Conservation (phyloP, 2,113 vertebrate species). For the Neolamprologus hecqui region DNA sequence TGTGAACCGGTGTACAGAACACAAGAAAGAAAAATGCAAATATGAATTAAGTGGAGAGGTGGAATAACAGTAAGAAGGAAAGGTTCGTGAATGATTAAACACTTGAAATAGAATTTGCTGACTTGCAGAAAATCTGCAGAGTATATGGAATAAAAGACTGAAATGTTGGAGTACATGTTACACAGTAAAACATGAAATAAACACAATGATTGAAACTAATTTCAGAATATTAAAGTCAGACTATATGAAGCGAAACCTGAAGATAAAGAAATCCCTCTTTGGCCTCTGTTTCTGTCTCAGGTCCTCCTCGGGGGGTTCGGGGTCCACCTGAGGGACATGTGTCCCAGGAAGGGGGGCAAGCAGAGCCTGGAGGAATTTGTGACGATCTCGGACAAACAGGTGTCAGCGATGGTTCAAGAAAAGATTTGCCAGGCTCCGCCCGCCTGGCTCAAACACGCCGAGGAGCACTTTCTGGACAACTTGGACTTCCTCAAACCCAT, state of each 20-base stretch:
- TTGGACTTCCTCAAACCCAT: conserved; percentile 81
- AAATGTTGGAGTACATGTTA: not conserved
- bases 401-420: conserved; percentile 38
- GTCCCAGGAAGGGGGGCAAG: conserved; percentile 43
- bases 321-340: conserved; percentile 75
- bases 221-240: not conserved
- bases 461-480: conserved; percentile 71
- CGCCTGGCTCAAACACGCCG: conserved; percentile 65
- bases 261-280: not conserved
- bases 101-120: not conserved
- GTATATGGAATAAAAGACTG: not conserved
- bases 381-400: conserved; percentile 50
- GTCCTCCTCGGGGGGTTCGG: conserved; percentile 77
- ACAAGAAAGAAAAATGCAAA: not conserved
- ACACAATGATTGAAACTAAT: not conserved
- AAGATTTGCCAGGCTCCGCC: conserved; percentile 69
- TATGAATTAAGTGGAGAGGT: not conserved
- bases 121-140: not conserved
- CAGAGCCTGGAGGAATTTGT: conserved; percentile 65
- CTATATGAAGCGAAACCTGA: not conserved
- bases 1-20: not conserved
- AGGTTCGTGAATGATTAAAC: not conserved
- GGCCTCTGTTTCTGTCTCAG: conserved; percentile 43
- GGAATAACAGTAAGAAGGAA: fast-evolving
- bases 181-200: not conserved